A percentile compares a stretch with the other conserved stretches of the same genome.
These are phyloP conservation scores for Caenorhabditis doughertyi DNA, from an alignment of 2,888 invertebrate species.

Conservation along the genomic window DNA sequence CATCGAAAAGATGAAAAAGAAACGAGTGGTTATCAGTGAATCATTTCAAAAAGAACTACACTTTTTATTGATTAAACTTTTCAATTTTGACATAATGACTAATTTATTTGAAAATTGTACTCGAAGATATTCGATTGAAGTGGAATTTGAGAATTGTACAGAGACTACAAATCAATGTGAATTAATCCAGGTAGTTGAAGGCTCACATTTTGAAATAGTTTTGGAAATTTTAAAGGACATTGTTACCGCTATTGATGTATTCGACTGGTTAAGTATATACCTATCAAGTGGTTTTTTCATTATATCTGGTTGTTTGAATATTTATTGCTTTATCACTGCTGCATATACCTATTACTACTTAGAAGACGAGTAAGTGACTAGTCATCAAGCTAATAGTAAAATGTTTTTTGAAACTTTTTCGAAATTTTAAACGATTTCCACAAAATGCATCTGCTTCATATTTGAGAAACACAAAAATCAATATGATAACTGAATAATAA, in stretches of 20 bases:
- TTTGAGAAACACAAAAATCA: no score
- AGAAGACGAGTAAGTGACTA: slow-evolving; percentile 30
- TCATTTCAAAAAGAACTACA: neutral
- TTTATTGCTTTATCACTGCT: slow-evolving; percentile 10
- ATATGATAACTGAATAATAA: no score
- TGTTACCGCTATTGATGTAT: neutral
- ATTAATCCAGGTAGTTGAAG: slow-evolving; percentile 23
- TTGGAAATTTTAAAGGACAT: neutral
- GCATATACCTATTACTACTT: slow-evolving; percentile 10
- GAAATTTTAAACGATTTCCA: no score
- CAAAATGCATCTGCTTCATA: no score
- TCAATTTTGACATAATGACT: neutral
- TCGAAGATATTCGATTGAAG: slow-evolving; percentile 12
- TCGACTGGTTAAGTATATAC: slow-evolving; percentile 29
- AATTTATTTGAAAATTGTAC: slow-evolving; percentile 44
- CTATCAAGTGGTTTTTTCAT: slow-evolving; percentile 1
- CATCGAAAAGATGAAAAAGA: neutral
- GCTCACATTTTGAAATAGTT: no score
- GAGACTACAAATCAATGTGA: slow-evolving; percentile 32
- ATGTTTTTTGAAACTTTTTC: no score
- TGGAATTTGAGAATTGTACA: slow-evolving; percentile 28
- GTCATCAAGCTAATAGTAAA: no score
- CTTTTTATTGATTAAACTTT: slow-evolving; percentile 23
- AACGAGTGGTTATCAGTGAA: slow-evolving; percentile 42
- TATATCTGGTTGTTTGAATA: slow-evolving; percentile 24